Evolutionary conservation across 2,113 vertebrate genomes (phyloP), one percentile per base, ranked within the genome.

Genomic region (Emydocephalus ijimae): DNA sequence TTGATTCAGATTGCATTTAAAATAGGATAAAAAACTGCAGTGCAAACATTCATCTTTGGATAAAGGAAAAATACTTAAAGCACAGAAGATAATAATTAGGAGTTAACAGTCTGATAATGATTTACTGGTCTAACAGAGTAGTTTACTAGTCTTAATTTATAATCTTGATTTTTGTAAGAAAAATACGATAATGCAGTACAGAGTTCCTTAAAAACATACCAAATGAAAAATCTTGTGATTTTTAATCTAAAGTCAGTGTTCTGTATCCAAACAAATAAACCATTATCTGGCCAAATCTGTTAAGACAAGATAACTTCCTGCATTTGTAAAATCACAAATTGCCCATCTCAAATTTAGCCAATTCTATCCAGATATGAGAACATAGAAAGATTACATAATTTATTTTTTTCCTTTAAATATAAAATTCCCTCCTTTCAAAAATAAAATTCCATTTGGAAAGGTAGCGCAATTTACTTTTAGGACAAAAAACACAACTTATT

Each of bases 11-110:
- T 93, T 54, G 86, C 89, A 93, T 93, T 93, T 54, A 92, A 95
- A 94, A 96, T 95, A 95, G 94, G 96, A 96, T 94, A 95, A 96
- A 95, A 89, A 96, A 95, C 95, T 93, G 92, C 89, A 92, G 94
- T 93, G 94, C 34, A 90, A 92, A 95, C 91, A 95, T 94, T 94
- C 94, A 94, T 94, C 93, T 95, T 93, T 93, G 94, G 95, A 92
- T 93, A 89, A 94, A 93, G 94, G 74, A 92, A 94, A 39, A 39
- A 85, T 94, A 92, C 90, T 93, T 92, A 93, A 97, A 94, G 56
- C 10, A 89, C 14, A 50, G 26, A 95, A 87, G n/a, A 61, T 61
- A 4, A 3, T 8, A 20, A 55, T 86, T 85, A 61, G 89, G 94
- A 74, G 2, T 29, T 34, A 54, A 0, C 39, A 29, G 5, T 90